Evolutionary conservation across 2,888 invertebrate genomes (phyloP).

Genomic region (Trachelus troglodyta): DNA sequence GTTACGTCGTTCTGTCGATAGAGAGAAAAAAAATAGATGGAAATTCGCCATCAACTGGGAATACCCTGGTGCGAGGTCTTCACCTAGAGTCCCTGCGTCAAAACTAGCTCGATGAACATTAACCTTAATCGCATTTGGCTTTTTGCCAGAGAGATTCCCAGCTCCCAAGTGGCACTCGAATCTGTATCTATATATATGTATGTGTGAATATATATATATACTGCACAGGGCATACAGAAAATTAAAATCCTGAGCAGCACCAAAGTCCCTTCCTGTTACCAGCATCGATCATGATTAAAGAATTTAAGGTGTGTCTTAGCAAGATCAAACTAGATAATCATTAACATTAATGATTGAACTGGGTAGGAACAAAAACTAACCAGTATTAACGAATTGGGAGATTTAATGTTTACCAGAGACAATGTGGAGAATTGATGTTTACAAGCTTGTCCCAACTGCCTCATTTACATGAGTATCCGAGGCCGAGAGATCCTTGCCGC

Average conservation of each 20-base stretch:
- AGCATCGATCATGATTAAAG: background rate
- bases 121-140: slow-evolving; percentile 29
- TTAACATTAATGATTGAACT: background rate
- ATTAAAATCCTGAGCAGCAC: background rate
- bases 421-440: no score
- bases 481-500: slow-evolving; percentile 1
- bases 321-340: background rate
- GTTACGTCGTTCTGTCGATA: background rate
- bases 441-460: background rate
- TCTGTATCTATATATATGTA: background rate
- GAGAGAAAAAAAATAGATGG: background rate
- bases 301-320: background rate
- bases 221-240: background rate
- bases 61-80: background rate
- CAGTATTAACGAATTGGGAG: no score
- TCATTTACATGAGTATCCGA: background rate
- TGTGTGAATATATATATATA: background rate
- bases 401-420: no score
- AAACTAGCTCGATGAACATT: slow-evolving; percentile 10
- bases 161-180: background rate
- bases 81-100: background rate
- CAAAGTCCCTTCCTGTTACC: background rate
- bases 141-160: slow-evolving; percentile 24
- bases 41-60: background rate
- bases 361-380: background rate